Evolutionary conservation across 1,140 invertebrate species (phyloP).

Genomic region (Hydropsyche tenuis): DNA sequence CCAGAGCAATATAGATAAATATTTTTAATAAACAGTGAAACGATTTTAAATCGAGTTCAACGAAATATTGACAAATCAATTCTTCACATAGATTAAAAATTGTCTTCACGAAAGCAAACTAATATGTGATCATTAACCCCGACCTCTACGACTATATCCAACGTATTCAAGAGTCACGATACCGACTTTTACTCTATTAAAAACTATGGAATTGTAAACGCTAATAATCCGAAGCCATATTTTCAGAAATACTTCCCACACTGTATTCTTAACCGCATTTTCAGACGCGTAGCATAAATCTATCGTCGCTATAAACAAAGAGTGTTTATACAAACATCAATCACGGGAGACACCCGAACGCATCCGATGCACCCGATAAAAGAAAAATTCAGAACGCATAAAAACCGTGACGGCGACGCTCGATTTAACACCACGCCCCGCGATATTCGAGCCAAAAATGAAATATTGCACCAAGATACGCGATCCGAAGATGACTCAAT

Average conservation of each 20-base stretch:
- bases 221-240: background rate
- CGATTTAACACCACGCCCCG: too few species aligned
- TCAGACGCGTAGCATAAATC: background rate
- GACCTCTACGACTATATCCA: too few species aligned
- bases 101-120: background rate
- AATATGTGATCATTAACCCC: slow-evolving; percentile 13
- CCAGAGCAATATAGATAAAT: too few species aligned
- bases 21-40: too few species aligned
- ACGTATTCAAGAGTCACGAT: slow-evolving; percentile 1
- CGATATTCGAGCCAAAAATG: too few species aligned
- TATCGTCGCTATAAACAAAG: background rate
- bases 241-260: background rate
- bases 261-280: background rate
- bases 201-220: background rate
- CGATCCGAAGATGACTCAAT: background rate
- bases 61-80: too few species aligned
- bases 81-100: background rate
- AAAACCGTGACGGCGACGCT: background rate
- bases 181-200: slow-evolving; percentile 3
- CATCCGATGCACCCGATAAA: background rate
- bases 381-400: background rate
- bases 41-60: too few species aligned
- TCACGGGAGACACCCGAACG: background rate
- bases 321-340: slow-evolving; percentile 9
- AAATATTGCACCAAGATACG: background rate